phyloP scores from a whole-genome alignment of 2,888 invertebrate species.

The Resseliella maxima region DNA sequence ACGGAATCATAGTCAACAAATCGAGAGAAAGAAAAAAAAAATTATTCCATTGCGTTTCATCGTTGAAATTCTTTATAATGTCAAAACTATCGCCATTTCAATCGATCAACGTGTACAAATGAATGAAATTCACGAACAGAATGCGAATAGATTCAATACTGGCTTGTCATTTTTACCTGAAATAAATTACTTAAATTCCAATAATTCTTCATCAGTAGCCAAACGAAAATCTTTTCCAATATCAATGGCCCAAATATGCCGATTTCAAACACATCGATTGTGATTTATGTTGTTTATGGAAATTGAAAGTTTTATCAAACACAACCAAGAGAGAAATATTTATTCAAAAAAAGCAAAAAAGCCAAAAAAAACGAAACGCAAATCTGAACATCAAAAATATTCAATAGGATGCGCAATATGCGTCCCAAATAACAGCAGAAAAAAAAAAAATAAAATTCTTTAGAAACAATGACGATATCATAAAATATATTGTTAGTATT shows the following conservation, averaged over 20 bases:
- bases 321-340: not conserved
- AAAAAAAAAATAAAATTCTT: not conserved
- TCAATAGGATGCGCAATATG: not conserved
- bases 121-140: no score
- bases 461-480: constrained; percentile 29
- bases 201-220: constrained; percentile 16
- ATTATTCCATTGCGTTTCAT: no score
- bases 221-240: not conserved
- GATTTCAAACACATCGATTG: not conserved
- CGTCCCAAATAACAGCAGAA: not conserved
- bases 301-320: constrained; percentile 30
- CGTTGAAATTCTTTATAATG: no score
- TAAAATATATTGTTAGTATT: constrained; percentile 48
- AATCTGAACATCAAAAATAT: constrained; percentile 19
- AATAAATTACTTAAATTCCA: constrained; percentile 43
- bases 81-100: no score
- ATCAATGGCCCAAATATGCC: not conserved
- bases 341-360: no score
- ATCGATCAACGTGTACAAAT: no score
- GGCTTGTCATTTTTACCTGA: not conserved
- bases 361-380: no score
- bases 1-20: no score
- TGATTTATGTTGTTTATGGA: not conserved
- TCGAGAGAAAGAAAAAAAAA: no score
- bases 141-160: no score